Evolutionary conservation across 1,140 invertebrate genomes (phyloP), one percentile per base, ranked within the genome.

Genomic region (Drosophila sucinea): DNA sequence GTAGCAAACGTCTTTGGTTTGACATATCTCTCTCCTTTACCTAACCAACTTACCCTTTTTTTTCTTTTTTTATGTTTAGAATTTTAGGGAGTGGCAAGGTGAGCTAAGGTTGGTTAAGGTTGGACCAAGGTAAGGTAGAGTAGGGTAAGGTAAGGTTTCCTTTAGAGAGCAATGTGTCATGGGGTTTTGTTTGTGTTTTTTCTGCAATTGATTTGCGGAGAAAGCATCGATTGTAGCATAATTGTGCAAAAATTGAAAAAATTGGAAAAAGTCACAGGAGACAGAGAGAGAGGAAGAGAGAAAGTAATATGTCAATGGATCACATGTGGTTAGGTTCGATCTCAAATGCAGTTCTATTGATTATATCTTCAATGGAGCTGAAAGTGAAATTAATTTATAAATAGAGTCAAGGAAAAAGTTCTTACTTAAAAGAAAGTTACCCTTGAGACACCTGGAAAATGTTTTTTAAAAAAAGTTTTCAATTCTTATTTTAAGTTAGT

Each of bases 151-250:
- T 78, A 69, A 54, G 65, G 79, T 89, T 81, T 70, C 62, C 61
- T 70, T 55, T 51, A 11, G 60, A 38, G 55, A 27, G 84, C 83
- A 83, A 89, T 89, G 77, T 87, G 84, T 89, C 84, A 80, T 84
- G 84, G 84, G 84, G 84, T 87, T 87, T 89, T 87, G 84, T 87
- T 87, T 87, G 84, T 87, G 84, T 89, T 87, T 87, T 83, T 77
- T 89, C 78, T 65, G 80, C 84, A 87, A 87, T 87, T 87, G 84
- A 87, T 87, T 87, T 87, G 84, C 84, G 84, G 84, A 87, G 84
- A 87, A 87, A 87, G 84, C 84, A 87, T 87, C 84, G 84, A 87
- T 87, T 87, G 84, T 87, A 83, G 77, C 80, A 74, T 87, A 87
- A 87, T 87, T 87, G 84, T 89, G 84, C 84, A 84, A 87, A 89